Evolutionary conservation across 2,888 invertebrate genomes (phyloP).

Genomic region (Tortrix viridana): DNA sequence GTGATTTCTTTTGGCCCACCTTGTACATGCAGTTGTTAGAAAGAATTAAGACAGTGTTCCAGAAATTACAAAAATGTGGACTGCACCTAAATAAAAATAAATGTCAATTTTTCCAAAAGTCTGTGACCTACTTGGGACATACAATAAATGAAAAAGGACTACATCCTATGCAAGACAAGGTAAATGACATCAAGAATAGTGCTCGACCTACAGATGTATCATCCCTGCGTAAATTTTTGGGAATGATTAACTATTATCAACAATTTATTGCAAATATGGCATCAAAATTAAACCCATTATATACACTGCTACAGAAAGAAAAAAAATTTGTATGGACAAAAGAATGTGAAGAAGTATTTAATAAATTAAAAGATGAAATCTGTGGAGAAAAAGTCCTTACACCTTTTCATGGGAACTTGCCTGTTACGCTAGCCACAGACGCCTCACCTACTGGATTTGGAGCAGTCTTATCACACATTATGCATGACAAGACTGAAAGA

Average conservation of each 20-base stretch:
- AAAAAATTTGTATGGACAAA: conserved; percentile 36
- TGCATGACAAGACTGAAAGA: conserved; percentile 44
- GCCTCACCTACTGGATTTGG: conserved; percentile 53
- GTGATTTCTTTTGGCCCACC: too few relatives aligned
- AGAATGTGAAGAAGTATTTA: not conserved
- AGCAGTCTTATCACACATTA: conserved; percentile 49
- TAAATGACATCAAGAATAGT: not conserved
- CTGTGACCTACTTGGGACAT: too few relatives aligned
- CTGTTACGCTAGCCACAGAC: conserved; percentile 51
- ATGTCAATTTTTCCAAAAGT: too few relatives aligned
- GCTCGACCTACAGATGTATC: conserved; percentile 32
- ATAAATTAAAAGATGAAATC: conserved; percentile 44
- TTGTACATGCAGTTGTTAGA: not conserved
- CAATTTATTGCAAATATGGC: conserved; percentile 43
- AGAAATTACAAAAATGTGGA: too few relatives aligned
- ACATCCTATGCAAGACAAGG: not conserved
- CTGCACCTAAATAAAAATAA: too few relatives aligned
- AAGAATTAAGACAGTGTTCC: not conserved
- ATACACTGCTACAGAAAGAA: conserved; percentile 30
- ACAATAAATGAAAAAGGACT: too few relatives aligned
- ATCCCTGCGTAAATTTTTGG: conserved; percentile 37
- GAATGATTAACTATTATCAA: conserved; percentile 47
- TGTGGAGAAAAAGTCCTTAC: conserved; percentile 41
- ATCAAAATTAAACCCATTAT: too few relatives aligned
- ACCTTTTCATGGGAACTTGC: conserved; percentile 46